Evolutionary conservation across 2,113 vertebrate species (phyloP).

Genomic region (Meriones unguiculatus): DNA sequence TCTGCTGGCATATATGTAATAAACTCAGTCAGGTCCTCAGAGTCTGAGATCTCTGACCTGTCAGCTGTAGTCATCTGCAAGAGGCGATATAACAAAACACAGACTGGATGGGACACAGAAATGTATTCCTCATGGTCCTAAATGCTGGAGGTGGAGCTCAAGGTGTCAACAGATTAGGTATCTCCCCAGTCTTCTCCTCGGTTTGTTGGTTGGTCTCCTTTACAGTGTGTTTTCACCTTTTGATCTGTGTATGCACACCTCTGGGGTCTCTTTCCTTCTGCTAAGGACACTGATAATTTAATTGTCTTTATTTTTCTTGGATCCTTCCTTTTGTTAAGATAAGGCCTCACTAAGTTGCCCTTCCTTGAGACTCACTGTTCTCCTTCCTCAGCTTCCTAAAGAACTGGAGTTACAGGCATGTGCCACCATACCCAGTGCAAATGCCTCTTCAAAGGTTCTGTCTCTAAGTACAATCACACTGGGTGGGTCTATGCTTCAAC

Average conservation of each 20-base stretch:
- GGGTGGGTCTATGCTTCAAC: not conserved
- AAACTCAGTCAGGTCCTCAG: not conserved
- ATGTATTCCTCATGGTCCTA: not conserved
- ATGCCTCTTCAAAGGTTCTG: not conserved
- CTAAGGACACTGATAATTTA: not conserved
- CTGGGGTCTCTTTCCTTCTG: conserved; percentile 5
- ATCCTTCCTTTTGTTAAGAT: not conserved
- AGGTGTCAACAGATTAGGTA: not conserved
- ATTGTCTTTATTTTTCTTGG: not conserved
- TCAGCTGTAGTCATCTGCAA: not conserved
- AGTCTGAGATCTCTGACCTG: not conserved
- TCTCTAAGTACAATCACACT: not conserved
- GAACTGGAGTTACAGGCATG: not conserved
- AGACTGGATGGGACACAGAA: not conserved
- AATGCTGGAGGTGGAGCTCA: not conserved
- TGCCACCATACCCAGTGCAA: not conserved
- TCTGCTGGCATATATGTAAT: not conserved
- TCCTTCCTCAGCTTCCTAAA: not conserved
- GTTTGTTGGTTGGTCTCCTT: not conserved
- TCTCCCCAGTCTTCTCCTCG: not conserved
- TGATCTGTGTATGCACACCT: not conserved
- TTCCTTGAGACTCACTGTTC: not conserved
- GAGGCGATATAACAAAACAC: not conserved
- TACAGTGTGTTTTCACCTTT: not conserved
- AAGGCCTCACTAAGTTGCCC: not conserved